A percentile compares a stretch with the other conserved stretches of the same genome.
Conservation (phyloP, 2,888 invertebrate genomes). For the Andrena haemorrhoa region DNA sequence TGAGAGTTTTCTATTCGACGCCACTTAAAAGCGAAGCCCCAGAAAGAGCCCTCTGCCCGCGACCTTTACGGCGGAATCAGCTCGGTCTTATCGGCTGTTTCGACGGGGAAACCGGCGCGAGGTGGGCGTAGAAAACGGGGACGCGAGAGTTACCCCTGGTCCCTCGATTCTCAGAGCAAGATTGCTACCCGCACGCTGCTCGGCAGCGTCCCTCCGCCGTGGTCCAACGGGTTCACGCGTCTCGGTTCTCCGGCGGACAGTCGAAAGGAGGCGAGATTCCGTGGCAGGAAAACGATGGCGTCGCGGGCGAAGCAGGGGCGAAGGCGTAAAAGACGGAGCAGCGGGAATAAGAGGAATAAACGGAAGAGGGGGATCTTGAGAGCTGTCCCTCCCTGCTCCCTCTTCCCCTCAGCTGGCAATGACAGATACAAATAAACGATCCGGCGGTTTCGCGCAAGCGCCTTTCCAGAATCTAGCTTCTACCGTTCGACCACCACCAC, state of each 20-base stretch:
- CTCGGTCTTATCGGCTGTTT: conserved; percentile 37
- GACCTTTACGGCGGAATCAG: conserved; percentile 27
- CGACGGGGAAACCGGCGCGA: conserved; percentile 12
- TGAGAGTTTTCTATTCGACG: conserved; percentile 77
- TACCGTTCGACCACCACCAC: conserved; percentile 61
- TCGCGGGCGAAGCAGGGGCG: conserved; percentile 41
- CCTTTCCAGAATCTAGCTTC: conserved; percentile 70
- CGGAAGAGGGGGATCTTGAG: conserved; percentile 62
- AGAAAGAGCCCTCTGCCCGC: conserved; percentile 71
- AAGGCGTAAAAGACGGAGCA: conserved; percentile 61
- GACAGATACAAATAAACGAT: conserved; percentile 85
- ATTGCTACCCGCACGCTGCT: neutral
- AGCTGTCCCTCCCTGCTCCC: conserved; percentile 65
- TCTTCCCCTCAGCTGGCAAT: conserved; percentile 79
- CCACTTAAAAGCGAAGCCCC: conserved; percentile 75
- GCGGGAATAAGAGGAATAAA: conserved; percentile 60
- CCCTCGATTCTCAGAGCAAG: neutral
- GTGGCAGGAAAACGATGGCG: conserved; percentile 56
- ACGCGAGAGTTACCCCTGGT: neutral
- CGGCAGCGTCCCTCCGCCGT: neutral
- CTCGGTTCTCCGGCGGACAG: neutral
- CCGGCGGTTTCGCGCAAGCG: conserved; percentile 82
- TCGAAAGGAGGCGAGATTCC: conserved; percentile 23
- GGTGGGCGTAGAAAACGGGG: neutral
- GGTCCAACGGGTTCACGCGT: too few relatives aligned